Percentiles rank a stretch among this genome's conserved stretches.
phyloP scores from a whole-genome alignment of 2,888 invertebrate species.

The Pelosia muscerda region DNA sequence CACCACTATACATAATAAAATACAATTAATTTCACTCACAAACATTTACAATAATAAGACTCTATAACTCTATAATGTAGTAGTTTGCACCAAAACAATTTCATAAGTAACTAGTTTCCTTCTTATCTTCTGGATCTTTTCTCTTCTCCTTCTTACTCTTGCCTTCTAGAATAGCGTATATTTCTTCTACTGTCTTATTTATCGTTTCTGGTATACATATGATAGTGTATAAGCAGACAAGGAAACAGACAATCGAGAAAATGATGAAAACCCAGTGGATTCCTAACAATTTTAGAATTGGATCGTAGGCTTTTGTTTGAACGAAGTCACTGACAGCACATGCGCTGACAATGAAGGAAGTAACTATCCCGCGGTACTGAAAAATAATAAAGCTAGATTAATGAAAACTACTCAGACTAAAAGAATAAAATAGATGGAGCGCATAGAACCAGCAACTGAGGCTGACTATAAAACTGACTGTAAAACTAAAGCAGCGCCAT shows the following conservation, averaged over 20 bases:
- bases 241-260: constrained; percentile 78
- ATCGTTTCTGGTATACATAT: constrained; percentile 16
- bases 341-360: constrained; percentile 77
- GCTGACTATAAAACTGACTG: too few relatives aligned
- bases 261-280: constrained; percentile 84
- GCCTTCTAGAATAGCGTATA: constrained; percentile 10
- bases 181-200: constrained; percentile 13
- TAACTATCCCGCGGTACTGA: constrained; percentile 82
- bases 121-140: not conserved
- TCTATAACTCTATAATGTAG: not conserved
- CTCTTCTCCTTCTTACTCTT: not conserved
- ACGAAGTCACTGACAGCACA: constrained; percentile 81
- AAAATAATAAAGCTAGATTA: constrained; percentile 30
- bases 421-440: too few relatives aligned
- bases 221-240: constrained; percentile 30
- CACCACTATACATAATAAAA: too few relatives aligned
- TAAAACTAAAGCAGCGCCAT: too few relatives aligned
- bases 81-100: not conserved
- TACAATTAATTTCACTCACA: too few relatives aligned
- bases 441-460: too few relatives aligned
- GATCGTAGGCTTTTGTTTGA: constrained; percentile 81
- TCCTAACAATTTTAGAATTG: constrained; percentile 76
- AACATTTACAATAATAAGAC: not conserved
- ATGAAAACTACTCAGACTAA: not conserved
- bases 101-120: constrained; percentile 5